Evolutionary conservation across 2,888 invertebrate genomes (phyloP).

Genomic region (Acrobeloides nanus): DNA sequence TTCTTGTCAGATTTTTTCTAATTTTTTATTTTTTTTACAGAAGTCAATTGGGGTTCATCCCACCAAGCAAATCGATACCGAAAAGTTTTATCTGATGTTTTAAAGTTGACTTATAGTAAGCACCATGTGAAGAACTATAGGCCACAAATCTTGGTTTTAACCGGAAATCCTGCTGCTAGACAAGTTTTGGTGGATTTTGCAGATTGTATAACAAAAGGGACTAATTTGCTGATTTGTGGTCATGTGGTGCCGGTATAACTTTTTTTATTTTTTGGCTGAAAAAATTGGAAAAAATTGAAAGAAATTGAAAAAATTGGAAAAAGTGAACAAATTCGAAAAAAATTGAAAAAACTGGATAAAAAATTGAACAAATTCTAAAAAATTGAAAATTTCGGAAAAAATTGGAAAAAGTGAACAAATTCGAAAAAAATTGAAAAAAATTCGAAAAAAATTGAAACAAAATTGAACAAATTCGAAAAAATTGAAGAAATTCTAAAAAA

Average conservation of each 20-base stretch:
- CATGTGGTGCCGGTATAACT: constrained; percentile 32
- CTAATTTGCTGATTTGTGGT: constrained; percentile 32
- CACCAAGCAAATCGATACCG: constrained; percentile 88
- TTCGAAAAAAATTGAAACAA: no score
- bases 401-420: no score
- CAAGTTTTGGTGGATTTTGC: constrained; percentile 40
- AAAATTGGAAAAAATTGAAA: not conserved
- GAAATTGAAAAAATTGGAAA: constrained; percentile 1
- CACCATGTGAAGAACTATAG: constrained; percentile 93
- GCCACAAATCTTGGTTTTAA: constrained; percentile 35
- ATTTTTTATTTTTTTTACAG: constrained; percentile 32
- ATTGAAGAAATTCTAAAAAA: no score
- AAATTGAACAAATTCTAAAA: no score
- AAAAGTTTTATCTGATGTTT: constrained; percentile 74
- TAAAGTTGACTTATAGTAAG: constrained; percentile 75
- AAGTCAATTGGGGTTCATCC: constrained; percentile 94
- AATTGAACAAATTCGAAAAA: no score
- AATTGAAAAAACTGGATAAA: no score
- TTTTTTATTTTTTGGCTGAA: not conserved
- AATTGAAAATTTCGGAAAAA: no score
- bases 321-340: no score
- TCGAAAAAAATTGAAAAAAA: no score
- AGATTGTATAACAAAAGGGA: constrained; percentile 43
- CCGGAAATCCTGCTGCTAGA: constrained; percentile 40
- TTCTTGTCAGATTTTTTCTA: not conserved